Base-by-base conservation (phyloP, 2,113 vertebrate genomes). In the Pluvialis apricaria region DNA sequence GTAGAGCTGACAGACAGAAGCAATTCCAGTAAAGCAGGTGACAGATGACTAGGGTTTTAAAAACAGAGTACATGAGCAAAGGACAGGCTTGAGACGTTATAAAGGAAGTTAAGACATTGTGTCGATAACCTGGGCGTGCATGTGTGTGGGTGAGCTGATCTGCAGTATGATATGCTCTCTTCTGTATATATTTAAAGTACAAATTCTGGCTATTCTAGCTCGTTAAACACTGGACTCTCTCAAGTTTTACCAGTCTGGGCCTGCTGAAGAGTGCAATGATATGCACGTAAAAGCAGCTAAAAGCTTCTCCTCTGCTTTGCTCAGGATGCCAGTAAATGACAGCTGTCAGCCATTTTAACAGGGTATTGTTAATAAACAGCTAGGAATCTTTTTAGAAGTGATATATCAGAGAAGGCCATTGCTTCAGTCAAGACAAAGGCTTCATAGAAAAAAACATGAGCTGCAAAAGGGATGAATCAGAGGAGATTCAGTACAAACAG, bases 121-220 rank as follows among this genome's bases (percentile, higher is more conserved):
- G 70, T 47, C 82, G 96, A 90, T 96, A 95, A 92, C 82, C 84
- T 80, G 68, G 82, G 91, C 0, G 78, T 93, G 69, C 69, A 21
- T 52, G 31, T 69, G 38, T 92, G 88, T 91, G 66, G 72, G 81
- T 95, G 70, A 87, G 57, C 40, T 51, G 89, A 94, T 94, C 1
- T 65, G 54, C 66, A 77, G 89, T 5, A 61, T 9, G 85, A 85
- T 91, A 91, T 3, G 36, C 71, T 87, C 54, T 51, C 58, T 79
- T 87, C 78, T 75, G 72, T 73, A 86, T 40, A 17, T 57, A 92
- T 86, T 92, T 80, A 79, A 94, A 95, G 91, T 44, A 94, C 62
- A 82, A 85, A 95, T 93, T 82, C 92, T 95, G 75, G 87, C 87
- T 92, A 80, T 88, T 96, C 92, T 77, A 92, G 61, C 85, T 96